Evolutionary conservation across 2,113 vertebrate species (phyloP), one percentile per base, ranked within the genome.

Genomic region (Bujurquina vittata): DNA sequence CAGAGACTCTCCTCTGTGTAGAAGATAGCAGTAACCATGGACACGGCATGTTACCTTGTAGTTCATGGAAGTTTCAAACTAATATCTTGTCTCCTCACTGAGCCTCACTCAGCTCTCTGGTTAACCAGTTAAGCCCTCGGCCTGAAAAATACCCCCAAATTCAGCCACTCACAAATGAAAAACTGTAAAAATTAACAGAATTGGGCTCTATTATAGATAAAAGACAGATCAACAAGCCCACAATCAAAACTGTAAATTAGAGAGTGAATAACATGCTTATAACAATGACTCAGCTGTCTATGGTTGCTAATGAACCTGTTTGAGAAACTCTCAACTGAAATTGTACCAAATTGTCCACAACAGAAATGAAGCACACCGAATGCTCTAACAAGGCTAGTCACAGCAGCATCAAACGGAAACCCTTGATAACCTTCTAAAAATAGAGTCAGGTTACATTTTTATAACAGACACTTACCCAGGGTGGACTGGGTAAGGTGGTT

Each of bases 1-100:
- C 17, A 3, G 73, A 77, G 35, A 54, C 29, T 65, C 29, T 65
- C 54, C 40, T 54, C 57, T 2, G 7, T 55, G 12, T 20, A 18
- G 29, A 59, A 43, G 55, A 79, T 18, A 10, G n/a, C 6, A 52
- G 46, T 62, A 52, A 80, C 58, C 78, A 69, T n/a, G 55, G 73
- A 67, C 46, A 31, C 73, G 0, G 31, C 55, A 35, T 20, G 67
- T 22, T 40, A 62, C 61, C 46, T 52, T 40, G 61, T 49, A 49
- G 69, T 69, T 79, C 58, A 31, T 80, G n/a, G 69, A 72, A 31
- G 49, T 17, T 80, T 49, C 57, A 75, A 60, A 79, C 65, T 72
- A 67, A 67, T 54, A 55, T 43, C 49, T 37, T 23, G 17, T 26
- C 26, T 72, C 17, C 43, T 72, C 23, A 6, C 43, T 52, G 26